These are phyloP conservation scores for Percina caprodes DNA, from an alignment of 2,113 vertebrate genomes.

Conservation along the genomic window DNA sequence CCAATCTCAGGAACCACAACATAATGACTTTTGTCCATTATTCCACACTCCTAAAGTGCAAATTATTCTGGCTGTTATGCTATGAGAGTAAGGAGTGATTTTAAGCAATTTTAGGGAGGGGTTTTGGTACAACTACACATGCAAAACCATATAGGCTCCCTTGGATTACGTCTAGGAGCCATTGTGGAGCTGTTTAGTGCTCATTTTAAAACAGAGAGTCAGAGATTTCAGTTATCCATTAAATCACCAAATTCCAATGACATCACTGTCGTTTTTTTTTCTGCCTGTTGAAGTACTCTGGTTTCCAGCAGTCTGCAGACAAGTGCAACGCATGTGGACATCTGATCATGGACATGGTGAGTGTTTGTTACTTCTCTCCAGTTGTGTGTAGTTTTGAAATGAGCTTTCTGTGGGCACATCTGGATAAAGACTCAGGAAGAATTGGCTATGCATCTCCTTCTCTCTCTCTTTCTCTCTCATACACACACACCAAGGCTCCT, in stretches of 20 bases:
- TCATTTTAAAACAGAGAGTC: slow-evolving; percentile 28
- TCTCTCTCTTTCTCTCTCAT: neutral
- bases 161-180: slow-evolving; percentile 8
- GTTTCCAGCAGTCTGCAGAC: slow-evolving; percentile 99
- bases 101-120: neutral
- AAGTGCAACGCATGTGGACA: slow-evolving; percentile 96
- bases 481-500: slow-evolving; percentile 1
- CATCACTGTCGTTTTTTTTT: slow-evolving; percentile 33
- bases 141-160: neutral
- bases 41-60: neutral
- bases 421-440: slow-evolving; percentile 65
- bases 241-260: slow-evolving; percentile 53
- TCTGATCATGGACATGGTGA: slow-evolving; percentile 99
- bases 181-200: slow-evolving; percentile 7
- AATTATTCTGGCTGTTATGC: neutral
- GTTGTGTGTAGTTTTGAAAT: slow-evolving; percentile 29
- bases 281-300: slow-evolving; percentile 90
- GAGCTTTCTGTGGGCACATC: slow-evolving; percentile 68
- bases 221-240: slow-evolving; percentile 37
- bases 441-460: slow-evolving; percentile 32
- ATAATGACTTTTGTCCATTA: neutral
- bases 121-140: slow-evolving; percentile 15
- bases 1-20: neutral
- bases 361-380: slow-evolving; percentile 64
- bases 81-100: neutral